These are phyloP conservation scores for Tetrapedia diversipes DNA, from an alignment of 2,888 invertebrate genomes.

Conservation along the genomic window DNA sequence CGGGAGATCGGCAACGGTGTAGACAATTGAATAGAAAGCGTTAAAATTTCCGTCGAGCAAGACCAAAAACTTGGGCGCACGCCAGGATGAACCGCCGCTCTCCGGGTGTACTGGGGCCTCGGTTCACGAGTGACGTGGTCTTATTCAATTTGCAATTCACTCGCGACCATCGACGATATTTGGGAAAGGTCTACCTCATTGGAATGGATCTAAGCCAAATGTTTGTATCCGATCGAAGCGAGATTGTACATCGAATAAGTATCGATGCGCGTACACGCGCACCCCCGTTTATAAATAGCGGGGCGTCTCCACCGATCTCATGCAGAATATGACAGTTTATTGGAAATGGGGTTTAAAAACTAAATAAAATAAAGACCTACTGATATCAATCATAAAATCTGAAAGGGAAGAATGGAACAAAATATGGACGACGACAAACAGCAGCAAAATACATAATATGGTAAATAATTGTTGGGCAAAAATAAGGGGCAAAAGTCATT, in stretches of 20 bases:
- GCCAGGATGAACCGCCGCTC: conserved; percentile 57
- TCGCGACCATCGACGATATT: conserved; percentile 38
- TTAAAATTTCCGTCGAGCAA: conserved; percentile 54
- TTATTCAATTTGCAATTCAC: conserved; percentile 65
- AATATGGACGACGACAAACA: no score
- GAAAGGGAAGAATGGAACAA: no score
- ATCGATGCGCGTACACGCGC: background rate
- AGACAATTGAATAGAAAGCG: conserved; percentile 57
- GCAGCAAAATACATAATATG: no score
- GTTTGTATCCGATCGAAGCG: conserved; percentile 28
- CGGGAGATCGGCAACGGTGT: conserved; percentile 50
- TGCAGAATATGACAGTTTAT: no score
- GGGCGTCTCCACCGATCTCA: no score
- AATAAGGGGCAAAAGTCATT: no score
- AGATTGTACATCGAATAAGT: conserved; percentile 18
- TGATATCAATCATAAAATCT: no score
- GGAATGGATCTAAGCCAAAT: conserved; percentile 48
- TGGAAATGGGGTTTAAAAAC: no score
- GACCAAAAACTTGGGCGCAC: conserved; percentile 57
- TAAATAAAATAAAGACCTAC: no score
- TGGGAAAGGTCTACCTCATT: conserved; percentile 23
- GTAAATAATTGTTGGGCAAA: no score
- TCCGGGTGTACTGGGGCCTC: conserved; percentile 40
- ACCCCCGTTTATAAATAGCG: no score
- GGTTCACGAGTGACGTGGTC: conserved; percentile 51